Percentiles rank a stretch among this genome's conserved stretches.
Evolutionary conservation across 1,140 invertebrate genomes (phyloP).

Genomic region (Pogonognathellus flavescens): DNA sequence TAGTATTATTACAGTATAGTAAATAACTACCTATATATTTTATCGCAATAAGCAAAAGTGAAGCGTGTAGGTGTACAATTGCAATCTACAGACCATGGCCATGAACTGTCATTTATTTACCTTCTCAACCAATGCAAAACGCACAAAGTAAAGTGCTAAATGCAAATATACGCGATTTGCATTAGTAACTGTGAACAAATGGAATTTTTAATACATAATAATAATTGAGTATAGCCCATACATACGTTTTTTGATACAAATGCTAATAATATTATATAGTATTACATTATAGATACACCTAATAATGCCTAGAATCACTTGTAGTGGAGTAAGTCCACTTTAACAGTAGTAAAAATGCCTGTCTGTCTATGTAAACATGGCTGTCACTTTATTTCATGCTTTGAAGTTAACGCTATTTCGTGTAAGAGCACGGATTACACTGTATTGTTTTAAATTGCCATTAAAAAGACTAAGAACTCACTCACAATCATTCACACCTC

Average conservation of each 20-base stretch:
- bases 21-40: background rate
- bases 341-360: too few species aligned
- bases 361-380: background rate
- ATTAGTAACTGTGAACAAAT: background rate
- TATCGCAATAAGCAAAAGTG: background rate
- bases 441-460: too few species aligned
- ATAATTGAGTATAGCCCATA: constrained; percentile 1
- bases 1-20: too few species aligned
- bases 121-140: background rate
- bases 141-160: constrained; percentile 11
- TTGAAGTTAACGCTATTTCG: background rate
- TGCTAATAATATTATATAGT: too few species aligned
- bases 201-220: constrained; percentile 10
- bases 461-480: background rate
- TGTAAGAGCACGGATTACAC: too few species aligned
- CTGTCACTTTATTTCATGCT: constrained; percentile 6
- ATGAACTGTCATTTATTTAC: constrained; percentile 39
- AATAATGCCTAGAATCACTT: too few species aligned
- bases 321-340: too few species aligned
- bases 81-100: constrained; percentile 32
- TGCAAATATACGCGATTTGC: background rate
- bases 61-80: constrained; percentile 29
- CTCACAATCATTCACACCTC: background rate
- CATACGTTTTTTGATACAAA: too few species aligned
- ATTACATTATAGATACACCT: too few species aligned